A percentile compares a stretch with the other conserved stretches of the same genome.
These are phyloP conservation scores for Misgurnus mizolepis DNA, from an alignment of 2,113 vertebrate species.

Conservation along the genomic window DNA sequence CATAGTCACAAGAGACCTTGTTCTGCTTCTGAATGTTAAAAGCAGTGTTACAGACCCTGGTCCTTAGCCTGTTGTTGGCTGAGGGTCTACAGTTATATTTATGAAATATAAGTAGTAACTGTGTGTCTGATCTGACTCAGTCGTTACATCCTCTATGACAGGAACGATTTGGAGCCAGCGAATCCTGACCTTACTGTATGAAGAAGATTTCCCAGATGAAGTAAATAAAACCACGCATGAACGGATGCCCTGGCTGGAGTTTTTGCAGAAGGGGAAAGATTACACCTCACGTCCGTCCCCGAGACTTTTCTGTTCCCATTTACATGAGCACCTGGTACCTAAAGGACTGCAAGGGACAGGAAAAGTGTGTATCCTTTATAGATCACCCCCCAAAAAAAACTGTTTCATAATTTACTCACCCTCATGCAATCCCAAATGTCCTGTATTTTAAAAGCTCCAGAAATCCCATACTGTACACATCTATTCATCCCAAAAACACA, in stretches of 20 bases:
- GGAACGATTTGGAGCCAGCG: constrained; percentile 59
- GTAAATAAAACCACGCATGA: background rate
- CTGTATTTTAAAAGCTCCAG: too few relatives aligned
- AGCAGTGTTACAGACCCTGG: too few relatives aligned
- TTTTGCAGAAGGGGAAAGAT: background rate
- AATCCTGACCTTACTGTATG: constrained; percentile 53
- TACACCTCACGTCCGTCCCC: constrained; percentile 46
- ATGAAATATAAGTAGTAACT: too few relatives aligned
- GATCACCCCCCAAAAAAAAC: background rate
- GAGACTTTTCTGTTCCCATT: constrained; percentile 59
- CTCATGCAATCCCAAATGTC: background rate
- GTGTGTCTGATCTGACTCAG: background rate
- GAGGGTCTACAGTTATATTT: too few relatives aligned
- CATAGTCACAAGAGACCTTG: too few relatives aligned
- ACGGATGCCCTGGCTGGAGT: constrained; percentile 61
- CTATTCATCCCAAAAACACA: too few relatives aligned
- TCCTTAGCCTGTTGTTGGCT: too few relatives aligned
- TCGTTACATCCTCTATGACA: constrained; percentile 4
- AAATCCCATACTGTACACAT: too few relatives aligned
- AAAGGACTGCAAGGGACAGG: constrained; percentile 32
- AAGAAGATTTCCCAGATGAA: constrained; percentile 42
- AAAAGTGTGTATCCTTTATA: constrained; percentile 37
- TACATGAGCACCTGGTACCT: constrained; percentile 49
- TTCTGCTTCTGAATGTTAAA: too few relatives aligned
- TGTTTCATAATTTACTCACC: background rate